Evolutionary conservation across 2,797 vertebrate species (phyloP).

Genomic region (Alauda arvensis): DNA sequence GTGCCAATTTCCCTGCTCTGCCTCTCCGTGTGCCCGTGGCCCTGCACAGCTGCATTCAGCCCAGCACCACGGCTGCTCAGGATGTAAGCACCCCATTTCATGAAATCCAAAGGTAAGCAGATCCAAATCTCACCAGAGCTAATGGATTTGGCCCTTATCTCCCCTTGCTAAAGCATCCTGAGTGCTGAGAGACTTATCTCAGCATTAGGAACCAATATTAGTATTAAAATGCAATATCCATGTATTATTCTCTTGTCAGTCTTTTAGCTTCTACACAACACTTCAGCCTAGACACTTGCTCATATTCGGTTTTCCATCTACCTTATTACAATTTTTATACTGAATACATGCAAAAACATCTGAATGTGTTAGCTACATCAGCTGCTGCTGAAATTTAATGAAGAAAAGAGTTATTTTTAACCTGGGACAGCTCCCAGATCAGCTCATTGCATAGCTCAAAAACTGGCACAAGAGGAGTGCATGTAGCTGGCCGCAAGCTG

Average conservation of each 20-base stretch:
- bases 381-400: not conserved
- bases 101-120: constrained; percentile 44
- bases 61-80: not conserved
- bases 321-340: not conserved
- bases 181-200: constrained; percentile 36
- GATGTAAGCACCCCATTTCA: not conserved
- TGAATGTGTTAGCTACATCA: not conserved
- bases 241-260: constrained; percentile 22
- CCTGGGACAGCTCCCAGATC: not conserved
- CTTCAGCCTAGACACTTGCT: not conserved
- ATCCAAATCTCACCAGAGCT: constrained; percentile 48
- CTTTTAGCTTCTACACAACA: not conserved
- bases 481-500: not conserved
- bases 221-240: constrained; percentile 40
- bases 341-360: not conserved
- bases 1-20: not conserved
- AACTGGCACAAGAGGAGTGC: not conserved
- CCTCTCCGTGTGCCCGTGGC: accelerated
- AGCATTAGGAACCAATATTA: constrained; percentile 41
- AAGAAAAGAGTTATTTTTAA: constrained; percentile 25
- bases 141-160: constrained; percentile 55
- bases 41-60: not conserved
- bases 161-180: constrained; percentile 9
- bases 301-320: not conserved
- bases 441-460: not conserved